A percentile compares a stretch with the other conserved stretches of the same genome.
phyloP scores from a whole-genome alignment of 2,888 invertebrate species.

The Gastrophysa polygoni region DNA sequence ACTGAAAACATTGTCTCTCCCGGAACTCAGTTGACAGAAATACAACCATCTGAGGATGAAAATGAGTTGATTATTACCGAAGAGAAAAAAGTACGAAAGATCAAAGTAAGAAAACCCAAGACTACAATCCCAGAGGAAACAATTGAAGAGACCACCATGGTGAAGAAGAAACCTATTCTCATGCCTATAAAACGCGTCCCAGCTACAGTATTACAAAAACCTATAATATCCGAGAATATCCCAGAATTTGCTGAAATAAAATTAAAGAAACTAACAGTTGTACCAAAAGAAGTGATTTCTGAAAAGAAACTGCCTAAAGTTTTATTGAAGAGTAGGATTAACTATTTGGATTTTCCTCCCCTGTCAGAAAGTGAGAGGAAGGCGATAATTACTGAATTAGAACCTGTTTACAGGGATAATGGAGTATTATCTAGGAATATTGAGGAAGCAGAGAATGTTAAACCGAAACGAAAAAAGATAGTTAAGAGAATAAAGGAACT shows the following conservation, averaged over 20 bases:
- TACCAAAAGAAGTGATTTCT: constrained; percentile 41
- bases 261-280: constrained; percentile 56
- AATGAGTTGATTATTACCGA: constrained; percentile 46
- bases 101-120: constrained; percentile 37
- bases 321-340: constrained; percentile 73
- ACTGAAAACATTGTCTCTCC: neutral
- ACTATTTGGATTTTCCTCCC: constrained; percentile 59
- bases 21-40: neutral
- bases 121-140: constrained; percentile 49
- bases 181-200: constrained; percentile 39
- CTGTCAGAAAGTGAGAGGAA: constrained; percentile 46
- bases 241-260: constrained; percentile 72
- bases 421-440: constrained; percentile 60
- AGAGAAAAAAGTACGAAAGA: constrained; percentile 37
- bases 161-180: constrained; percentile 41
- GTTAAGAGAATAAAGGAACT: constrained; percentile 50
- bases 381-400: constrained; percentile 49
- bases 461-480: constrained; percentile 50
- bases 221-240: constrained; percentile 63
- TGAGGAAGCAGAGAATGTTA: constrained; percentile 56
- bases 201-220: constrained; percentile 59
- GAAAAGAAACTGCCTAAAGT: constrained; percentile 66
- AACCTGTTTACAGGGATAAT: constrained; percentile 50
- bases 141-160: constrained; percentile 25
- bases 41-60: constrained; percentile 17